Conservation (phyloP, 30 jellyfish, hydroid and myxozoan genomes). For the Hydractinia symbiolongicarpus region DNA sequence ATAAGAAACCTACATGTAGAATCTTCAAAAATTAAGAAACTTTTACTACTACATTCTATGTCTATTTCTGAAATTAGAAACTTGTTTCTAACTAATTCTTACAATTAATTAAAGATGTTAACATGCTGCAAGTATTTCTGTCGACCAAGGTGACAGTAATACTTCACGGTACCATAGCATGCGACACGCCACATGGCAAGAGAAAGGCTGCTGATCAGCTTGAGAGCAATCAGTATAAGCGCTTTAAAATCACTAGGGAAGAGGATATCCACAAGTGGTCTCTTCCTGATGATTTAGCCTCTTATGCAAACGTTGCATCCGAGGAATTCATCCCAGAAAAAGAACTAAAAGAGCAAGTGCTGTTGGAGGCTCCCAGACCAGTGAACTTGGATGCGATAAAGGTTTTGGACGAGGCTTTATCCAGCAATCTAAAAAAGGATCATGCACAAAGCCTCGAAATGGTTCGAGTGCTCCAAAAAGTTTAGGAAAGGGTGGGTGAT, state of each 20-base stretch:
- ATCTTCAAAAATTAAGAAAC: no score
- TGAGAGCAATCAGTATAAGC: background rate
- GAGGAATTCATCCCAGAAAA: conserved; percentile 3
- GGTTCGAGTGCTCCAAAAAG: background rate
- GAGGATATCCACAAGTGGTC: background rate
- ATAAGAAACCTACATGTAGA: no score
- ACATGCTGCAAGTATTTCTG: no score
- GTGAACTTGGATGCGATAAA: background rate
- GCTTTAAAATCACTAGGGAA: background rate
- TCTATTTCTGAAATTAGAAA: no score
- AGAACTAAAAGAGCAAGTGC: background rate
- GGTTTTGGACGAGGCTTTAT: background rate
- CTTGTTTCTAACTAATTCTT: no score
- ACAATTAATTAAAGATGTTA: no score
- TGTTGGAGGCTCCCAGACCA: background rate
- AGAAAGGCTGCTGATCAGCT: no score
- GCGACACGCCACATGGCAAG: no score
- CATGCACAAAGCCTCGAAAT: background rate
- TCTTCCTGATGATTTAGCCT: conserved; percentile 4
- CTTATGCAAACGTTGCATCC: background rate
- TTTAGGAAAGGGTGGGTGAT: conserved; percentile 1
- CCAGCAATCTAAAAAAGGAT: background rate
- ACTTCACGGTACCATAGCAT: no score
- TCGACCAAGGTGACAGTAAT: no score
- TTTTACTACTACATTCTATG: no score